Evolutionary conservation across 2,797 vertebrate species (phyloP), one percentile per base, ranked within the genome.

Genomic region (Xiphophorus birchmanni): DNA sequence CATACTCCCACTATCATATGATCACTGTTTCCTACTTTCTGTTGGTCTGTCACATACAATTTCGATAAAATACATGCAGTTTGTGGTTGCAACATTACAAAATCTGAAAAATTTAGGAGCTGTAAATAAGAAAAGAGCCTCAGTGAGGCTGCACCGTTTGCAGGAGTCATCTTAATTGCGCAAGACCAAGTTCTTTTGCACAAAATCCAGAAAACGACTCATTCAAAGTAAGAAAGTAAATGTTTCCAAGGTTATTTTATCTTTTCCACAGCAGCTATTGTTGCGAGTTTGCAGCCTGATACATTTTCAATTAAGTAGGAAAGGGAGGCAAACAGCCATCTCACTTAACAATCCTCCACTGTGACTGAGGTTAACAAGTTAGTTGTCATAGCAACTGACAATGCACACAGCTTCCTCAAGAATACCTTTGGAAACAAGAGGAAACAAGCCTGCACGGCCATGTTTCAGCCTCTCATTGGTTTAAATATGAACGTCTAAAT

Each of bases 381-480:
- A 37, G 88, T 82, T 78, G 84, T 84, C 85, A 90, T 89, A 32
- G 90, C 74, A 89, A 93, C 91, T 54, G 82, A 87, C n/a, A 17
- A n/a, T 18, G 35, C 69, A 79, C 32, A 63, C 29, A 74, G 45
- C 76, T 80, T 82, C 71, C 73, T 48, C 80, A 58, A 87, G 81
- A 81, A 82, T 21, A 90, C 76, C 81, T 77, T 54, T 82, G 74
- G 75, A 67, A 83, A 73, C 54, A 73, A 88, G 76, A 77, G 60
- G 60, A 56, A 80, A 80, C 60, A 56, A 18, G 74, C 65, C 71
- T 65, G 82, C 80, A 52, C 75, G 58, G 79, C 67, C 65, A 48
- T 37, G 29, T 52, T 47, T 26, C 74, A 40, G 63, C 71, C 44
- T 79, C 60, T 74, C 42, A 69, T 17, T 79, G 73, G 40, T 77